These are phyloP conservation scores for Xiphorhynchus erythropygius DNA, from an alignment of 2,797 vertebrate species.

Conservation along the genomic window DNA sequence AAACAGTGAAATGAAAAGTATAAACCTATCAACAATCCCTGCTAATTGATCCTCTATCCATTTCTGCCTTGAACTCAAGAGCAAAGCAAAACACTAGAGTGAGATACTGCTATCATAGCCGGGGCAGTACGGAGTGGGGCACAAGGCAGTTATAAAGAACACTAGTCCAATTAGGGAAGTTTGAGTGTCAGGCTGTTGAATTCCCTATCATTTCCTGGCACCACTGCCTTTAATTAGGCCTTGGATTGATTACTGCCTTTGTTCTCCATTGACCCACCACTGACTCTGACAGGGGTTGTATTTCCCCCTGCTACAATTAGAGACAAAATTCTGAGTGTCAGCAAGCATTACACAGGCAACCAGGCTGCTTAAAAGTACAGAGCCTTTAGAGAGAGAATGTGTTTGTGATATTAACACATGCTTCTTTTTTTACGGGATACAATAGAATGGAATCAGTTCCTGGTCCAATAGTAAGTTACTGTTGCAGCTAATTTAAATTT, in stretches of 20 bases:
- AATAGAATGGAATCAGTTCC: background rate
- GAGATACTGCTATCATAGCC: background rate
- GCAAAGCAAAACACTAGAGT: background rate
- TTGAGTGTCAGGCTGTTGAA: conserved; percentile 1
- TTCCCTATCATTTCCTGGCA: conserved; percentile 55
- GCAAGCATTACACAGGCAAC: conserved; percentile 41
- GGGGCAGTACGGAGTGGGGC: background rate
- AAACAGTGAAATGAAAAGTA: background rate
- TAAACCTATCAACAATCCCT: background rate
- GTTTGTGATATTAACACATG: background rate
- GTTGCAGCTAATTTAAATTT: background rate
- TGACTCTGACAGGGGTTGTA: background rate
- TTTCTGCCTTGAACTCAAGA: background rate
- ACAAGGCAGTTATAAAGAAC: background rate
- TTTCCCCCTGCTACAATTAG: conserved; percentile 22
- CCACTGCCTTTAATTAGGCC: conserved; percentile 49
- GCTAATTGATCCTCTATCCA: background rate
- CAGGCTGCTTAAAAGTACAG: background rate
- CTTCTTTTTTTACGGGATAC: background rate
- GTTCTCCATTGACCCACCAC: conserved; percentile 6
- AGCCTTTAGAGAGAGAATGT: background rate
- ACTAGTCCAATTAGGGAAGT: conserved; percentile 14
- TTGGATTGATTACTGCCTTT: conserved; percentile 59
- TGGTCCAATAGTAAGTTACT: background rate
- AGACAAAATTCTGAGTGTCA: conserved; percentile 41